Base-by-base conservation (phyloP, 1,140 invertebrate species). In the Drosophila ironensis region DNA sequence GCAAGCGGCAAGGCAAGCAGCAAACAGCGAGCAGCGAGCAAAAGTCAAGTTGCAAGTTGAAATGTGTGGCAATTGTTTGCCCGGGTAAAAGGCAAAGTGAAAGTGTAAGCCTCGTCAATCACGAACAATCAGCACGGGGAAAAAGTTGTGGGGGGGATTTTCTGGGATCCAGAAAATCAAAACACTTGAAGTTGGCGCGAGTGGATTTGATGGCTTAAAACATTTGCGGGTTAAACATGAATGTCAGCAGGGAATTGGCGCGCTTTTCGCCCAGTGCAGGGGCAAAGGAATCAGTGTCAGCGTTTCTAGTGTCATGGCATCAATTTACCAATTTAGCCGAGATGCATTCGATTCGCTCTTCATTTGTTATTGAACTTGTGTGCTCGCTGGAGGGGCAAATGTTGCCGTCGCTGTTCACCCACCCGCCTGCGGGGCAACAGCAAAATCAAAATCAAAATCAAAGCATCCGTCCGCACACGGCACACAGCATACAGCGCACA, bases 11-110 rank as follows among this genome's bases (percentile, higher is more conserved):
- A 22, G 48, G 54, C 57, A 73, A 66, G 51, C 24, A n/a, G n/a
- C 25, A 59, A 54, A 48, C 68, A 45, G 38, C 48, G 57, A 64
- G 45, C 53, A 64, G 38, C 33, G 50, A 82, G 72, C 72, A 71
- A 84, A 84, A 82, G 78, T 84, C 78, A 84, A 84, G 80, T 86
- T 78, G 78, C 78, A 81, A 82, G 77, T 82, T 76, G 77, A 81
- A 82, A 82, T 72, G 70, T 76, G 77, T 51, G 77, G 68, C 77
- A 84, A 86, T 78, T 84, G 78, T 84, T 84, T 52, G 59, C 50
- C 60, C 16, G 30, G 48, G 25, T 16, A 38, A 60, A 28, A 30
- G 35, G 40, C 33, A 45, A 45, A 33, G 40, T 38, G 56, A 51
- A 70, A 69, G 66, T 66, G 61, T 66, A 66, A 66, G 61, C 38